Base-by-base conservation (phyloP, 1,140 invertebrate genomes). In the Eulimnadia texana region DNA sequence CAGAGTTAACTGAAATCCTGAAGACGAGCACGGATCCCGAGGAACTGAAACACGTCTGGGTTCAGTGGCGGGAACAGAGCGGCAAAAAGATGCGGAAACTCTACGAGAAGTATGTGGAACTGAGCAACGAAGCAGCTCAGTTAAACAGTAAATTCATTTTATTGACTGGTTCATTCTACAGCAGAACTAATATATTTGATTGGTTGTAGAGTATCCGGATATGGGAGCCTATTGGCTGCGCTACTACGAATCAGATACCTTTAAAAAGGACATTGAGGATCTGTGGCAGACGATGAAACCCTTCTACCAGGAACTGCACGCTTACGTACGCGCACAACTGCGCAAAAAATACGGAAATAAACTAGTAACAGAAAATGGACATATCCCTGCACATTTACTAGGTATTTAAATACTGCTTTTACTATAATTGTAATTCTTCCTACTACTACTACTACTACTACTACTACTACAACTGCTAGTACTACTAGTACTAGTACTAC, bases 381-480 rank as follows among this genome's bases (percentile, higher is more conserved):
- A 88, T 0, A 88, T 97, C 60, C 92, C 92, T 0, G 91, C 90
- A n/a, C 92, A 97, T 79, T 73, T 97, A 24, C 66, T 82, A 64
- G 81, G 80, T 79, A 76, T 66, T 68, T 6, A 42, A 42, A 42
- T 16, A 42, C 33, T 6, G 6, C 16, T 16, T 9, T 42, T 42
- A 42, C n/a, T n/a, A n/a, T n/a, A n/a, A n/a, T n/a, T n/a, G n/a
- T n/a, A n/a, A n/a, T n/a, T n/a, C n/a, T n/a, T n/a, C n/a, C n/a
- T n/a, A n/a, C n/a, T n/a, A n/a, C n/a, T n/a, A n/a, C n/a, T n/a
- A n/a, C n/a, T n/a, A n/a, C n/a, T n/a, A n/a, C n/a, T n/a, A n/a
- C n/a, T n/a, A n/a, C n/a, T n/a, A n/a, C n/a, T n/a, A n/a, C n/a
- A n/a, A n/a, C n/a, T n/a, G n/a, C n/a, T n/a, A n/a, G n/a, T n/a